Evolutionary conservation across 2,113 vertebrate species (phyloP), one percentile per base, ranked within the genome.

Genomic region (Anolis sagrei): DNA sequence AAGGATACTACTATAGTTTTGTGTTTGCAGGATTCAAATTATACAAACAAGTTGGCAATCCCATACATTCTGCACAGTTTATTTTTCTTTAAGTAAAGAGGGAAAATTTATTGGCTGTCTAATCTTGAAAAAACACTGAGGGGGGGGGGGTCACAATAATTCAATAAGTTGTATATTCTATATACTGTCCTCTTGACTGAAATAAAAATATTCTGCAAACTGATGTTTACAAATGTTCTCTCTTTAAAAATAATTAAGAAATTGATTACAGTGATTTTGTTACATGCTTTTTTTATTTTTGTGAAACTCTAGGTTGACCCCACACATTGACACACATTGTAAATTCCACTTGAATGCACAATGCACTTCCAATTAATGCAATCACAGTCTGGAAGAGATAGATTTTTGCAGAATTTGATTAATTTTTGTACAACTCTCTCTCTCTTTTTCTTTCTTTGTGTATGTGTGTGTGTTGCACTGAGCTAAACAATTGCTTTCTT

Each of bases 191-290:
- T 79, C 10, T 69, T 32, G 66, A 68, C 68, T n/a, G 6, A 25
- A 32, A 14, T 61, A 23, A 73, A n/a, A 32, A n/a, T 27, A 25
- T 23, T 0, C 72, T 85, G 10, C 19, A 1, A 34, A 77, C 21
- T 68, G 81, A 11, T 13, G 23, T 3, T n/a, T 0, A 34, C 13
- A 62, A 69, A 11, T 29, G n/a, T 7, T 79, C 58, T 88, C 84
- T 61, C 85, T 0, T 49, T 88, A 75, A 27, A 68, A 66, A 66
- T 62, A 39, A 74, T 81, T 85, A 86, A 7, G 5, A 81, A 21
- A 1, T 68, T 54, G 74, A 81, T 34, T 82, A 13, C 21, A 74
- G 6, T n/a, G 3, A 73, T 0, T 72, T 86, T 82, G 23, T 77
- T 81, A 81, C 32, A 25, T 2, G 25, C 0, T 6, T 39, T 64